phyloP scores from a whole-genome alignment of 2,113 vertebrate species.

The Glareola pratincola region DNA sequence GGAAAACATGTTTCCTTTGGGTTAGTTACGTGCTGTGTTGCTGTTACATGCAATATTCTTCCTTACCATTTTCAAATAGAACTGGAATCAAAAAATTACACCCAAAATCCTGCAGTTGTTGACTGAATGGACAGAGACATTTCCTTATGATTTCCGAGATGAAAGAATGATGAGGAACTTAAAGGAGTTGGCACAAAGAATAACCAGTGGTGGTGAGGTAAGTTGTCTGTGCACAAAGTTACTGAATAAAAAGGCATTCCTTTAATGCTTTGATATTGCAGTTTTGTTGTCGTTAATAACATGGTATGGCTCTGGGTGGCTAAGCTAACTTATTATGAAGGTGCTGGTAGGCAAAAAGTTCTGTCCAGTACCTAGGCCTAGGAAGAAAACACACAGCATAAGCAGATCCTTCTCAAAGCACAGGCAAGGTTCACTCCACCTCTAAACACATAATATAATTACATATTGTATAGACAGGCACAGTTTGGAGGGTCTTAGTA shows the following conservation, averaged over 20 bases:
- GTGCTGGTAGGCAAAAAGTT: background rate
- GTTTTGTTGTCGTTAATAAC: background rate
- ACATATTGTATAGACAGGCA: background rate
- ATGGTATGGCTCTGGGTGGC: background rate
- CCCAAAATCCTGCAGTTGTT: conserved; percentile 90
- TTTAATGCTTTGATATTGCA: background rate
- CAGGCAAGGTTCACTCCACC: background rate
- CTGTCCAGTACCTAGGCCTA: background rate
- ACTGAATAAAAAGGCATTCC: background rate
- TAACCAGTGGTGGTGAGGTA: conserved; percentile 87
- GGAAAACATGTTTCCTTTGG: background rate
- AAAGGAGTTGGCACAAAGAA: conserved; percentile 85
- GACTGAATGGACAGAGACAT: conserved; percentile 92
- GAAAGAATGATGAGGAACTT: conserved; percentile 92
- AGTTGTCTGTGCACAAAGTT: conserved; percentile 6
- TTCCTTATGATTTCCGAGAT: conserved; percentile 92
- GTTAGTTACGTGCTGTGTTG: background rate
- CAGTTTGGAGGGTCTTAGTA: background rate
- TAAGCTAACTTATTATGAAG: background rate
- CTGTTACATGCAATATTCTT: background rate
- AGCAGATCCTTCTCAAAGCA: background rate
- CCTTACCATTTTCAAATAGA: conserved; percentile 63
- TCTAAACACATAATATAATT: background rate
- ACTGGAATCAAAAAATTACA: conserved; percentile 81
- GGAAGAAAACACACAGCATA: background rate